Base-by-base conservation (phyloP, 2,888 invertebrate genomes). In the Andrena trimmerana region DNA sequence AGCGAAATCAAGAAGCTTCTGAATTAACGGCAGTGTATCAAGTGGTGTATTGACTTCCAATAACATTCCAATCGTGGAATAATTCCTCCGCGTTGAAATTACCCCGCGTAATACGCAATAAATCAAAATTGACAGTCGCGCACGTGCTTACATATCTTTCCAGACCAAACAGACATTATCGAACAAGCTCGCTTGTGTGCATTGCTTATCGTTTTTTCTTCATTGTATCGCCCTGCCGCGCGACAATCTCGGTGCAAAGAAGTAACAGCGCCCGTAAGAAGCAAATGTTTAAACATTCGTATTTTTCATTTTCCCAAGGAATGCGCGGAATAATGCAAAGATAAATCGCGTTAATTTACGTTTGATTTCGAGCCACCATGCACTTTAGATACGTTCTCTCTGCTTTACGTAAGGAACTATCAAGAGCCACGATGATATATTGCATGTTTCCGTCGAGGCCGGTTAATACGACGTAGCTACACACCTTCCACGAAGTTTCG, bases 311-410 rank as follows among this genome's bases (percentile, higher is more conserved):
- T 59, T 24, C 66, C 73, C 70, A 13, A 2, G 16, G 16, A 50
- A 27, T 42, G 24, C 8, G 5, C 27, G 7, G 75, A 65, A 76
- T 83, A 83, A 81, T 78, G 70, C 52, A 50, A 62, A 62, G 74
- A 72, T 76, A 83, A 83, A 83, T 83, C 76, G 83, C 50, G 78
- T 66, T 83, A 75, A 84, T 67, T 83, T 66, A 69, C 68, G 57
- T 57, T 76, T 70, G 63, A 78, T 83, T 76, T 52, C 76, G 57
- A 31, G 69, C 69, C 57, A 20, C 57, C 50, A 24, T 50, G 65
- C 75, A 63, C 66, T 77, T 80, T 73, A 62, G 72, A 69, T 57
- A 72, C 63, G 42, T 70, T 69, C 66, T 62, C 60, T 62, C 60
- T 33, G 68, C 66, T 77, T 73, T 69, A 66, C 73, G 69, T 67